Conservation (phyloP, 2,797 vertebrate species). For the Poecilia velifera region DNA sequence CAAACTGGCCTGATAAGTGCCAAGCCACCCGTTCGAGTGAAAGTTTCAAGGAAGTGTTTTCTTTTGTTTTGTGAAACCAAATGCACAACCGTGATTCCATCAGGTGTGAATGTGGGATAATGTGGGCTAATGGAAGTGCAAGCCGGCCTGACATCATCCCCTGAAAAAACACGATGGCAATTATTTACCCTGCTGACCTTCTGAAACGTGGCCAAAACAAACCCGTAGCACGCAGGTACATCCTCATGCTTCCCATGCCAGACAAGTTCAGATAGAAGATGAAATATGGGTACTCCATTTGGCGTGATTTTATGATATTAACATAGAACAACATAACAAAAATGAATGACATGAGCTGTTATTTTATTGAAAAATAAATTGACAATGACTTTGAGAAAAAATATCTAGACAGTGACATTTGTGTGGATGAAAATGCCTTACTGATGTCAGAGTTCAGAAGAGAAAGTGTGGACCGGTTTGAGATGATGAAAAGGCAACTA, state of each 20-base stretch:
- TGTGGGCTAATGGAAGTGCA: constrained; percentile 28
- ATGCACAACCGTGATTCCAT: constrained; percentile 44
- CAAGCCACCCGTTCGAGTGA: constrained; percentile 35
- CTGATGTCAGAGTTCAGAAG: background rate
- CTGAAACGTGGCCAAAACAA: constrained; percentile 44
- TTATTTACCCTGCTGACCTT: constrained; percentile 39
- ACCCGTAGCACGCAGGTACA: constrained; percentile 21
- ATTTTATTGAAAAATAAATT: background rate
- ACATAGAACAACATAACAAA: background rate
- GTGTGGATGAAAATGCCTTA: background rate
- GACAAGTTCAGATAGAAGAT: constrained; percentile 4
- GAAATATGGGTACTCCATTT: background rate
- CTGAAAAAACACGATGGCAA: constrained; percentile 31
- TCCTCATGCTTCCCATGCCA: constrained; percentile 7
- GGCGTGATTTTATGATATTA: too few relatives aligned
- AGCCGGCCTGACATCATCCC: constrained; percentile 19
- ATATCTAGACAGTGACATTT: background rate
- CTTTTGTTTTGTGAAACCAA: constrained; percentile 21
- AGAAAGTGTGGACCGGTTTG: background rate
- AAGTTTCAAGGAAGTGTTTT: constrained; percentile 21
- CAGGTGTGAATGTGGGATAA: constrained; percentile 55
- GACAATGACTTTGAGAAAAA: background rate
- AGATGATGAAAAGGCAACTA: background rate
- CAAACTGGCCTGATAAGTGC: constrained; percentile 47
- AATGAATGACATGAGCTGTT: background rate